Evolutionary conservation across 2,888 invertebrate genomes (phyloP).

Genomic region (Didymodactylos carnosus): DNA sequence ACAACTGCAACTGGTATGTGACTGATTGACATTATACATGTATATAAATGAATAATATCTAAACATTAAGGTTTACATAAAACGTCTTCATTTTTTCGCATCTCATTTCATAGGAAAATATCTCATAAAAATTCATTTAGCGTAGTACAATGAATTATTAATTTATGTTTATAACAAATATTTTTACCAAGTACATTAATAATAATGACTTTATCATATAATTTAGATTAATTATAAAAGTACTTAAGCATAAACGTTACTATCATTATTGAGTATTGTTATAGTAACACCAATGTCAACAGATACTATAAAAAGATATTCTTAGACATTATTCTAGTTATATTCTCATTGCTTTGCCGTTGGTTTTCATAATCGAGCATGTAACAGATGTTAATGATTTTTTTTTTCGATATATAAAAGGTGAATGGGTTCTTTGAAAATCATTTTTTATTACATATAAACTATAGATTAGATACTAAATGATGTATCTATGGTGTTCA

Average conservation of each 20-base stretch:
- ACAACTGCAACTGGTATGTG: conserved; percentile 14
- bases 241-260: conserved; percentile 10
- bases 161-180: not conserved
- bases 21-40: not conserved
- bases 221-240: conserved; percentile 13
- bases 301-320: not conserved
- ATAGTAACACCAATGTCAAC: conserved; percentile 12
- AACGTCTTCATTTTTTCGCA: too few species aligned
- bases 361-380: too few species aligned
- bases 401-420: too few species aligned
- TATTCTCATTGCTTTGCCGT: conserved; percentile 7
- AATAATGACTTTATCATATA: conserved; percentile 11
- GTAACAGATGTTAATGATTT: too few species aligned
- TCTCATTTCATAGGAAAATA: too few species aligned
- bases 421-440: too few species aligned
- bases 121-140: not conserved
- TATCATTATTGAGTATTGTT: conserved; percentile 7
- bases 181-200: conserved; percentile 13
- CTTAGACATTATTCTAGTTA: conserved; percentile 5
- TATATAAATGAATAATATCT: not conserved
- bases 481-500: too few species aligned
- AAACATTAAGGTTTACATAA: too few species aligned
- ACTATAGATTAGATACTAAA: too few species aligned
- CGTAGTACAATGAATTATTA: conserved; percentile 7
- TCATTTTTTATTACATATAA: too few species aligned